Evolutionary conservation across 2,797 vertebrate species (phyloP).

Genomic region (Zalophus californianus): DNA sequence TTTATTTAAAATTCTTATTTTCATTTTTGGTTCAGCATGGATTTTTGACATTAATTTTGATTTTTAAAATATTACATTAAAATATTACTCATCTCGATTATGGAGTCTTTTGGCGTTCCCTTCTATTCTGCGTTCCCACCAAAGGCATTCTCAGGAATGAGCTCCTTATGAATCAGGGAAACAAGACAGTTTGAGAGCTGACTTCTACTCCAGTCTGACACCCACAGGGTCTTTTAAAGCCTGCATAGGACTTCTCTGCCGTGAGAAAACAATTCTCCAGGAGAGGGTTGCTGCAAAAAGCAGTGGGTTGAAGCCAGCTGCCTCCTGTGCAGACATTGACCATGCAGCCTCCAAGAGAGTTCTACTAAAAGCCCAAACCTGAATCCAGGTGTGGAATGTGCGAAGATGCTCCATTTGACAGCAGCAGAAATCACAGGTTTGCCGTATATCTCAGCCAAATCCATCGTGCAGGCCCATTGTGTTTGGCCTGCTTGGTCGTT

Average conservation of each 20-base stretch:
- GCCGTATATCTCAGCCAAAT: rapidly evolving
- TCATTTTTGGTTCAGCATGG: background rate
- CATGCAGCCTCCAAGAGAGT: rapidly evolving
- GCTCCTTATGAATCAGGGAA: background rate
- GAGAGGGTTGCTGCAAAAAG: background rate
- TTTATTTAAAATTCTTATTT: background rate
- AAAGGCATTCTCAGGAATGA: constrained; percentile 47
- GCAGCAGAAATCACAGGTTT: background rate
- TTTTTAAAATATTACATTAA: background rate
- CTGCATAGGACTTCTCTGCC: background rate
- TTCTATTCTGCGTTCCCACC: rapidly evolving
- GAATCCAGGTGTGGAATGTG: rapidly evolving
- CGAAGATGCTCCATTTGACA: rapidly evolving
- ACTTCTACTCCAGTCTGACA: background rate
- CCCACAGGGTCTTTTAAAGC: too few relatives aligned
- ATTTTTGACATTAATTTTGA: background rate
- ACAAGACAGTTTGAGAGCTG: background rate
- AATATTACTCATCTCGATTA: background rate
- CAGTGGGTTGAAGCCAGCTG: background rate
- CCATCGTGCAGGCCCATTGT: background rate
- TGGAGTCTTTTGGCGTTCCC: rapidly evolving
- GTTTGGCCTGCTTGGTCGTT: background rate
- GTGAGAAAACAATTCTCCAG: background rate
- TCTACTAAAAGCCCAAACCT: background rate
- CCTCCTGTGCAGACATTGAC: rapidly evolving